A percentile compares a stretch with the other conserved stretches of the same genome.
These are phyloP conservation scores for Coreoperca whiteheadi DNA, from an alignment of 2,113 vertebrate species.

Conservation along the genomic window DNA sequence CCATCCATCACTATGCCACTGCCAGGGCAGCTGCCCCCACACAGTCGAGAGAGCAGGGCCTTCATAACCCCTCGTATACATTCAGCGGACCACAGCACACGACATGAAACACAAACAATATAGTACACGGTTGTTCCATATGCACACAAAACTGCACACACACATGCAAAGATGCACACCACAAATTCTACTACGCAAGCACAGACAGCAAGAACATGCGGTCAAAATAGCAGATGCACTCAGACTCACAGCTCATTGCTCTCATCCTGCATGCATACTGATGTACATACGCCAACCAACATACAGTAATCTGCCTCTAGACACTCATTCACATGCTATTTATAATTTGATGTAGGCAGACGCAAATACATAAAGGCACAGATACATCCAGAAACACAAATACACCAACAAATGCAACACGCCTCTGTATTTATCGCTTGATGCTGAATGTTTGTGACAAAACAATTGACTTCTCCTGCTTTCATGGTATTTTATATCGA, in stretches of 20 bases:
- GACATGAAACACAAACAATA: constrained; percentile 42
- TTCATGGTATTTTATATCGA: constrained; percentile 73
- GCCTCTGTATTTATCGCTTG: constrained; percentile 59
- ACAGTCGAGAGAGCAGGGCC: constrained; percentile 67
- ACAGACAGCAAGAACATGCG: constrained; percentile 72
- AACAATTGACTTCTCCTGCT: constrained; percentile 74
- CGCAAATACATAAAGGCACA: constrained; percentile 51
- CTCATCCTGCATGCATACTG: constrained; percentile 73
- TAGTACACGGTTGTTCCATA: constrained; percentile 23
- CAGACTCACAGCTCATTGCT: constrained; percentile 75
- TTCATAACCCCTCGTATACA: constrained; percentile 72
- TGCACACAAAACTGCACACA: constrained; percentile 23
- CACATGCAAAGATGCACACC: constrained; percentile 38
- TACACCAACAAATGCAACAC: constrained; percentile 50
- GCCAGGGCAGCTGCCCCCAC: constrained; percentile 76
- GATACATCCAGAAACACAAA: constrained; percentile 57
- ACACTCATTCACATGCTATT: constrained; percentile 75
- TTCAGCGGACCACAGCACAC: constrained; percentile 42
- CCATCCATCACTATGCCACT: constrained; percentile 83
- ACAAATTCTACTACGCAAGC: constrained; percentile 46
- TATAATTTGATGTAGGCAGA: constrained; percentile 75
- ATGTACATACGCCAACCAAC: constrained; percentile 61
- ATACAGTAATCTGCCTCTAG: constrained; percentile 73
- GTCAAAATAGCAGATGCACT: constrained; percentile 63
- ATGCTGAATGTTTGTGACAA: constrained; percentile 76